Conservation (phyloP, 2,797 vertebrate species). For the Acridotheres tristis region DNA sequence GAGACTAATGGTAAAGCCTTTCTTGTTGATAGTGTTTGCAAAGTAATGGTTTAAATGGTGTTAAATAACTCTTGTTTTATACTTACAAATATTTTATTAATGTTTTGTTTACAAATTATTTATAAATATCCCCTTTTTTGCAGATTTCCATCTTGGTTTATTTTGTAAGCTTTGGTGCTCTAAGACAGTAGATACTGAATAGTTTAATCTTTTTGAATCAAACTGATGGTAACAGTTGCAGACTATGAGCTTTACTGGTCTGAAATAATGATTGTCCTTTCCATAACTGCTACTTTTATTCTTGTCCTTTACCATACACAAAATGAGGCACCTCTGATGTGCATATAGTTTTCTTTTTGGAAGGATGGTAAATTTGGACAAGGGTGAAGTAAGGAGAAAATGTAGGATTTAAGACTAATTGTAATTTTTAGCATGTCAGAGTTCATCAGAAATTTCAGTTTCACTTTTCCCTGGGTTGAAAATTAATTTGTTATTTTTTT, state of each 20-base stretch:
- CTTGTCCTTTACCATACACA: not conserved
- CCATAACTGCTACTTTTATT: not conserved
- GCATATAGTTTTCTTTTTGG: not conserved
- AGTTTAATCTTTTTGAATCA: not conserved
- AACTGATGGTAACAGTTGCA: not conserved
- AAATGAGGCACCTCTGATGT: not conserved
- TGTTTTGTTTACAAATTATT: not conserved
- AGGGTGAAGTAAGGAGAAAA: not conserved
- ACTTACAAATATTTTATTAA: not conserved
- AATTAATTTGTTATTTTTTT: not conserved
- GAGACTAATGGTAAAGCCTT: not conserved
- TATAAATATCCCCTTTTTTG: not conserved
- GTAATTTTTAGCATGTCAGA: not conserved
- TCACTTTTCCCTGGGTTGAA: not conserved
- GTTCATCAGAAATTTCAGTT: not conserved
- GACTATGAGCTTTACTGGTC: not conserved
- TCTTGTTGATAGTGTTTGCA: not conserved
- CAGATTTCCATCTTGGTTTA: not conserved
- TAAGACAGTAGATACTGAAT: not conserved
- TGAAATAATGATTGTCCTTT: not conserved
- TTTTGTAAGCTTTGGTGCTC: not conserved
- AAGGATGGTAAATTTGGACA: not conserved
- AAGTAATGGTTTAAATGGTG: not conserved
- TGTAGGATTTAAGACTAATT: not conserved
- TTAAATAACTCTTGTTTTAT: not conserved